Percentiles rank a stretch among this genome's conserved stretches.
Conservation (phyloP, 2,888 invertebrate genomes). For the Sthenelais limicola region DNA sequence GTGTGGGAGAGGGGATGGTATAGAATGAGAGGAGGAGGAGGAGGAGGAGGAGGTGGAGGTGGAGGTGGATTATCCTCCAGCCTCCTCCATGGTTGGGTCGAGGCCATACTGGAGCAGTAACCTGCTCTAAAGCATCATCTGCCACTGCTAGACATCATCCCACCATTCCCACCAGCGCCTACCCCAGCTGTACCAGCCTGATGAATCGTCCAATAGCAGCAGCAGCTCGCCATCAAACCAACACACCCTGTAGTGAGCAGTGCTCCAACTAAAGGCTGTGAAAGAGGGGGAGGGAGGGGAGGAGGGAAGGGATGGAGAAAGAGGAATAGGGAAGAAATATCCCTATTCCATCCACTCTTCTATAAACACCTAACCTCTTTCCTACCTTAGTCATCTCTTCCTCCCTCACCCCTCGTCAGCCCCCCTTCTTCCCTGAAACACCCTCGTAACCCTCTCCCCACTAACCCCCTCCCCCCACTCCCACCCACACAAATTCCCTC, state of each 20-base stretch:
- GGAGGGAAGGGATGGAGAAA: neutral
- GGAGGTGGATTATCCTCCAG: too few relatives aligned
- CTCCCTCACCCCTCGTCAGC: neutral
- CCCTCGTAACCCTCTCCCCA: neutral
- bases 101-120: too few relatives aligned
- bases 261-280: too few relatives aligned
- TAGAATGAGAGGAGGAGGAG: constrained; percentile 9
- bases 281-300: neutral
- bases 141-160: too few relatives aligned
- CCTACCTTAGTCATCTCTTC: neutral
- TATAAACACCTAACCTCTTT: neutral
- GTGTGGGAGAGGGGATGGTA: neutral
- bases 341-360: neutral
- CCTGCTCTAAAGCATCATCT: too few relatives aligned
- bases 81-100: too few relatives aligned
- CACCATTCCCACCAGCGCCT: too few relatives aligned
- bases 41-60: neutral
- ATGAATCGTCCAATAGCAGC: too few relatives aligned
- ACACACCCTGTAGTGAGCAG: too few relatives aligned
- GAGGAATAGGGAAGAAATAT: neutral
- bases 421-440: neutral
- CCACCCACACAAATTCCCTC: too few relatives aligned
- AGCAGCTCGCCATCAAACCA: too few relatives aligned
- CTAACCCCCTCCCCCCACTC: neutral
- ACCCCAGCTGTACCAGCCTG: too few relatives aligned